Base-by-base conservation (phyloP, 2,888 invertebrate genomes). In the Hemistola chrysoprasaria region DNA sequence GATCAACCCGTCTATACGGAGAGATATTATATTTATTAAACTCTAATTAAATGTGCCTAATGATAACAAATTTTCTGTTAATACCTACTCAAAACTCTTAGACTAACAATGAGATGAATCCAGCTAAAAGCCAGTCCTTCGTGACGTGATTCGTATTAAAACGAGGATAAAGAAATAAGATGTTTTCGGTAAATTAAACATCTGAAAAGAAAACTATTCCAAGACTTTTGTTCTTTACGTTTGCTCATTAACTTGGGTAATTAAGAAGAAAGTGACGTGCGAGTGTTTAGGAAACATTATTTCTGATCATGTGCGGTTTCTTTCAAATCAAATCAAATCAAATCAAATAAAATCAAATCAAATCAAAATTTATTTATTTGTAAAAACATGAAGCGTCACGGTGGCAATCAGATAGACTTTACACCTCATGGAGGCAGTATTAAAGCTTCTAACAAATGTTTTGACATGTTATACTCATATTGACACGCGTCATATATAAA, bases 241-340 rank as follows among this genome's bases (percentile, higher is more conserved):
- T 2, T n/a, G 24, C 33, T 34, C 33, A 34, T 33, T 33, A 25
- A 25, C 39, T 40, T 40, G 8, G 8, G 23, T 28, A n/a, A 40
- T 40, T 44, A 40, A 8, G 35, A 11, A 29, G 28, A 11, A 27
- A 23, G 24, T 22, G 16, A 16, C 16, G 4, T 16, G 16, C 16
- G 16, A 16, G 16, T 16, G 21, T 31, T 22, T 39, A 33, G 31
- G 28, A 30, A 42, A 45, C 40, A 35, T 33, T 29, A 22, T 32
- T 27, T 32, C 24, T 30, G 36, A 32, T 20, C 31, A 11, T 24
- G 9, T 16, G 25, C 50, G 47, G 48, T 30, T 16, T 38, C 54
- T 55, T 55, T 55, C 50, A 50, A 37, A 44, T 37, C 11, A 24
- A 22, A 25, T 21, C 22, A 32, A 34, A 37, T 48, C 38, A 43